Conservation (phyloP, 2,113 vertebrate species). For the Corvus hawaiiensis region DNA sequence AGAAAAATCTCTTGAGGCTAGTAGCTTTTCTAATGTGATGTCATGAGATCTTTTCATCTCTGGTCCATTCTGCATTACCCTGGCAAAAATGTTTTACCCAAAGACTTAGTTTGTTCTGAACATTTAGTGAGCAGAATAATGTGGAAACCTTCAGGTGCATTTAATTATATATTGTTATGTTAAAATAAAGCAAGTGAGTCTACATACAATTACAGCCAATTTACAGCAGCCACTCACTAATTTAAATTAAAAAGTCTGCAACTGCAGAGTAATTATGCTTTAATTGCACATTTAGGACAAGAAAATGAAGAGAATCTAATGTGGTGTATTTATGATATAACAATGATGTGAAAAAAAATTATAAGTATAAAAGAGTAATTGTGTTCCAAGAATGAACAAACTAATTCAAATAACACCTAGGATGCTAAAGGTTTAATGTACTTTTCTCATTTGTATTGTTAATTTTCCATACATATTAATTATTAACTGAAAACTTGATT, state of each 20-base stretch:
- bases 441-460: background rate
- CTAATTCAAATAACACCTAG: constrained; percentile 43
- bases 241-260: constrained; percentile 64
- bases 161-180: constrained; percentile 11
- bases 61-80: background rate
- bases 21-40: background rate
- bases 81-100: background rate
- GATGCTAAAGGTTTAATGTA: constrained; percentile 1
- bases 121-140: background rate
- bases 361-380: constrained; percentile 39
- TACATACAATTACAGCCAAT: constrained; percentile 10
- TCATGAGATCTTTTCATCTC: background rate
- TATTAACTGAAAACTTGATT: constrained; percentile 43
- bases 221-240: constrained; percentile 37
- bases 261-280: constrained; percentile 44
- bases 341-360: constrained; percentile 46
- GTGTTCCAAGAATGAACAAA: constrained; percentile 19
- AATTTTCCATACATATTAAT: constrained; percentile 28
- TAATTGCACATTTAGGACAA: constrained; percentile 59
- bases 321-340: constrained; percentile 52
- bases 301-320: constrained; percentile 55
- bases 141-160: constrained; percentile 14
- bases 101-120: background rate
- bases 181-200: constrained; percentile 32
- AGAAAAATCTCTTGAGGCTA: background rate